Evolutionary conservation across 2,797 vertebrate species (phyloP).

Genomic region (Sitta carolinensis): DNA sequence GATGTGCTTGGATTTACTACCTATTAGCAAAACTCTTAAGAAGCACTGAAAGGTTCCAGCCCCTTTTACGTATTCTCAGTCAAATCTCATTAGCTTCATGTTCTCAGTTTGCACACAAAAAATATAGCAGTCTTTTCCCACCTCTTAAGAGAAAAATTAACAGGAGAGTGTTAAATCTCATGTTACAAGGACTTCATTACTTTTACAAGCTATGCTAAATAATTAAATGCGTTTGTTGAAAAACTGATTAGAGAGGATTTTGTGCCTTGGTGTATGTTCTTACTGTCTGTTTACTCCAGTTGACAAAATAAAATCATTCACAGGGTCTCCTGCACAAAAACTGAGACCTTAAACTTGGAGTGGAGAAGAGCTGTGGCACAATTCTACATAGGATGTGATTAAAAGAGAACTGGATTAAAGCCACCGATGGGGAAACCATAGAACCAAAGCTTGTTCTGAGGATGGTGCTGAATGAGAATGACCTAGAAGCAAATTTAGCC

Average conservation of each 20-base stretch:
- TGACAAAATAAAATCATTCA: not conserved
- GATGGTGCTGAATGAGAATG: not conserved
- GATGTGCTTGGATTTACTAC: constrained; percentile 49
- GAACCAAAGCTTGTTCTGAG: not conserved
- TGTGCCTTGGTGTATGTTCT: not conserved
- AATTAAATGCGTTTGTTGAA: constrained; percentile 45
- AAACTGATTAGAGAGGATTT: constrained; percentile 37
- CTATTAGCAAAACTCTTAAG: constrained; percentile 38
- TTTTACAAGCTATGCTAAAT: constrained; percentile 36
- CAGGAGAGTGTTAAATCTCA: not conserved
- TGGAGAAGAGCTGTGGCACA: not conserved
- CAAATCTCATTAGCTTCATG: not conserved
- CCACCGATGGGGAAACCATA: not conserved
- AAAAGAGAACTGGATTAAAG: not conserved
- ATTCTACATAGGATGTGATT: not conserved
- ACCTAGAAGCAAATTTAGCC: not conserved
- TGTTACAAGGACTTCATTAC: constrained; percentile 29
- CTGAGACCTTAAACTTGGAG: not conserved
- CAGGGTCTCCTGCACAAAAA: not conserved
- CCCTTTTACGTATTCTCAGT: not conserved
- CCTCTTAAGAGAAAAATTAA: constrained; percentile 13
- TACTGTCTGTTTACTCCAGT: not conserved
- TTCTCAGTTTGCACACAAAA: constrained; percentile 7
- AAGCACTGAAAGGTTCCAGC: constrained; percentile 27
- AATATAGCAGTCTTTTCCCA: not conserved